Conservation (phyloP, 1,140 invertebrate genomes). For the Drosophila tristis region DNA sequence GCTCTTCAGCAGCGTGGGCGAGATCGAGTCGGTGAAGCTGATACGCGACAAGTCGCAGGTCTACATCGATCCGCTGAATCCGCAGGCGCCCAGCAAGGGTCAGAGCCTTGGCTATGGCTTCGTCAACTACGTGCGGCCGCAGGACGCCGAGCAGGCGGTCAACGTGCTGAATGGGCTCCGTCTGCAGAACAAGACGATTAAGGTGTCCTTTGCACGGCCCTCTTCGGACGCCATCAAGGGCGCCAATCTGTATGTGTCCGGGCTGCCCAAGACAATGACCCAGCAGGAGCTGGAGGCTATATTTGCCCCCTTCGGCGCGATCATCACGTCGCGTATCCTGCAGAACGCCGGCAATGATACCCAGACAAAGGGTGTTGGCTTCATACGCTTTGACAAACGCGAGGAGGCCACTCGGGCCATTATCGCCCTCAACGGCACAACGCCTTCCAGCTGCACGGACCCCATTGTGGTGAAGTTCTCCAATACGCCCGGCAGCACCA, state of each 20-base stretch:
- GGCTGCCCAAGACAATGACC: constrained; percentile 93
- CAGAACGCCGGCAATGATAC: constrained; percentile 87
- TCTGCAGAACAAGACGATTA: constrained; percentile 95
- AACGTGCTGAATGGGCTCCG: constrained; percentile 93
- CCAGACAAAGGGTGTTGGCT: constrained; percentile 87
- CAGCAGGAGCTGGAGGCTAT: constrained; percentile 93
- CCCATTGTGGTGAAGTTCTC: constrained; percentile 88
- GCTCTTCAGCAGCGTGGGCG: constrained; percentile 93
- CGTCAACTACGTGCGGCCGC: constrained; percentile 92
- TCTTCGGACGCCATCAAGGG: constrained; percentile 95
- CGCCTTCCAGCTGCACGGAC: constrained; percentile 86
- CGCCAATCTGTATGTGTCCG: constrained; percentile 94
- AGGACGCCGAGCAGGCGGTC: constrained; percentile 95
- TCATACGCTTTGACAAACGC: constrained; percentile 87
- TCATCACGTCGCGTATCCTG: constrained; percentile 94
- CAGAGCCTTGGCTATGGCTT: constrained; percentile 96
- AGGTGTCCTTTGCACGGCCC: constrained; percentile 95
- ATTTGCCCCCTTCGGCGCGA: constrained; percentile 92
- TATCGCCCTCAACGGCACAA: constrained; percentile 86
- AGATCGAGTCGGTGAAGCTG: constrained; percentile 95
- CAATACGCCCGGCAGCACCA: constrained; percentile 86
- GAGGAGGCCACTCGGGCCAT: constrained; percentile 87
- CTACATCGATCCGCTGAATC: constrained; percentile 83
- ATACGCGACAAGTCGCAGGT: constrained; percentile 94
- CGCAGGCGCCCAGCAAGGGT: constrained; percentile 85